Evolutionary conservation across 2,797 vertebrate species (phyloP).

Genomic region (Notolabrus celidotus): DNA sequence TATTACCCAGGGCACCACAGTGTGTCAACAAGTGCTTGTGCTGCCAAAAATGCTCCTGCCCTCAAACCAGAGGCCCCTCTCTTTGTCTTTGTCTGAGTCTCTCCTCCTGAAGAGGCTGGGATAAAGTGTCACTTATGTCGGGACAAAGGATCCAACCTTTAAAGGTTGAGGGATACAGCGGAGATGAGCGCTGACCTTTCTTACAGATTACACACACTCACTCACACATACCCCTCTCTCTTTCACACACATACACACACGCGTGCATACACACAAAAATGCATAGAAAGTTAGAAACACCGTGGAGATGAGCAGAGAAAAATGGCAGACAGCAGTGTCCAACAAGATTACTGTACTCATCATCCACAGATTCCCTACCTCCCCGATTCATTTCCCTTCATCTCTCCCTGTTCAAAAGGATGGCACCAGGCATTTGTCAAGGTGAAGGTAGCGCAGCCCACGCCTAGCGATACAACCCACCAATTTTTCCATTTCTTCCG

Average conservation of each 20-base stretch:
- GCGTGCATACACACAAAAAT: slow-evolving; percentile 49
- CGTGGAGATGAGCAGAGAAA: slow-evolving; percentile 63
- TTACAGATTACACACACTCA: slow-evolving; percentile 62
- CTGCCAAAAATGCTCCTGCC: slow-evolving; percentile 33
- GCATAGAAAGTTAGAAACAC: slow-evolving; percentile 40
- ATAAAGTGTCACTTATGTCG: slow-evolving; percentile 78
- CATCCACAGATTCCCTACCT: slow-evolving; percentile 73
- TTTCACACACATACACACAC: slow-evolving; percentile 18
- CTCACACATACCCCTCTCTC: background rate
- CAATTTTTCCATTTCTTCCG: slow-evolving; percentile 74
- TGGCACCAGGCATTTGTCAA: slow-evolving; percentile 80
- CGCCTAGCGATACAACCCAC: slow-evolving; percentile 65
- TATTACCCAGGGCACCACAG: slow-evolving; percentile 1
- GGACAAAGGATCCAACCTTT: slow-evolving; percentile 84
- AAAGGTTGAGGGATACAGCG: slow-evolving; percentile 82
- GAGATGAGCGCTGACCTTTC: slow-evolving; percentile 85
- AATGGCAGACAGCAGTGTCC: slow-evolving; percentile 80
- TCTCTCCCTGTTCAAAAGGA: slow-evolving; percentile 69
- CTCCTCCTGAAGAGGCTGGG: slow-evolving; percentile 39
- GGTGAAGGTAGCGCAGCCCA: slow-evolving; percentile 72
- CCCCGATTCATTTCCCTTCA: slow-evolving; percentile 76
- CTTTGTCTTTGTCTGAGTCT: slow-evolving; percentile 41
- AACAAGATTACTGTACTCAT: slow-evolving; percentile 84
- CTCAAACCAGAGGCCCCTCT: slow-evolving; percentile 33
- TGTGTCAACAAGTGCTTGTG: slow-evolving; percentile 47